Conservation (phyloP, 1,140 invertebrate species). For the Papilio polyxenes region DNA sequence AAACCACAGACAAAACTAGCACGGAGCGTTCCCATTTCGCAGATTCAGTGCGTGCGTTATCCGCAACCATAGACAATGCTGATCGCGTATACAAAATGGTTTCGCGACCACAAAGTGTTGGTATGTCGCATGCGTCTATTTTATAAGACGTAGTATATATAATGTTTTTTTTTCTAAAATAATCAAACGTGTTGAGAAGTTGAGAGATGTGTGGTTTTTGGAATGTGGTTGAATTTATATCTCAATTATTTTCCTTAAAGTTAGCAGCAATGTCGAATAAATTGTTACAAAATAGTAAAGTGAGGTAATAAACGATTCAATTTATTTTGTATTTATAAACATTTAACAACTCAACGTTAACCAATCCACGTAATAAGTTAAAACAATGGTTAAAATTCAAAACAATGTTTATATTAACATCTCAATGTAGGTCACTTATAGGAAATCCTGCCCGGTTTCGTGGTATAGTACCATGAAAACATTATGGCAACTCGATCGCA, state of each 20-base stretch:
- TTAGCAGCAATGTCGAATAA: not conserved
- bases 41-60: conserved; percentile 13
- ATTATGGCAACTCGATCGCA: not conserved
- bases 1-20: conserved; percentile 16
- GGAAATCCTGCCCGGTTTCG: conserved; percentile 15
- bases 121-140: not conserved
- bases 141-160: not conserved
- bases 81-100: conserved; percentile 14
- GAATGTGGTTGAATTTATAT: not conserved
- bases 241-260: not conserved
- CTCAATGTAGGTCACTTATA: conserved; percentile 20
- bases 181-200: not conserved
- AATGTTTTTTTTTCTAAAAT: not conserved
- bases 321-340: conserved; percentile 31
- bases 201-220: not conserved
- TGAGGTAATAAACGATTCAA: conserved; percentile 1
- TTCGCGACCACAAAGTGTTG: conserved; percentile 19
- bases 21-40: conserved; percentile 8
- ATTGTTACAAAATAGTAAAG: not conserved
- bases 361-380: not conserved
- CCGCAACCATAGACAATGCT: conserved; percentile 11
- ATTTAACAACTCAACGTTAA: conserved; percentile 9
- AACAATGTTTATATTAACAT: conserved; percentile 17
- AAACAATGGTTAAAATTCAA: conserved; percentile 28
- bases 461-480: not conserved